Evolutionary conservation across 1,140 invertebrate species (phyloP).

Genomic region (Apolygus lucorum): DNA sequence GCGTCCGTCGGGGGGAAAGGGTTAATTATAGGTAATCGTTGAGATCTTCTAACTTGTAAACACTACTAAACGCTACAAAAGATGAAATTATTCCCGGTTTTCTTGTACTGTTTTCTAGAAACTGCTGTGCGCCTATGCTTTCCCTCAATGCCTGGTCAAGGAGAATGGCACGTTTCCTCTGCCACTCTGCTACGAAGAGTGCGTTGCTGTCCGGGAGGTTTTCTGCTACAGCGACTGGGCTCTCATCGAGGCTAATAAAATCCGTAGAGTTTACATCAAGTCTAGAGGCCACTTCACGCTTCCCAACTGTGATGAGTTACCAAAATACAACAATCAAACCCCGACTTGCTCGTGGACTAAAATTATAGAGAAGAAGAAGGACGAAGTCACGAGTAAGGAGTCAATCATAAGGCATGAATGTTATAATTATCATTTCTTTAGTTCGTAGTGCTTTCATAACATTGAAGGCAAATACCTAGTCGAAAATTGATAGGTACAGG

Average conservation of each 20-base stretch:
- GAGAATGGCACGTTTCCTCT: slow-evolving; percentile 47
- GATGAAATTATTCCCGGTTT: slow-evolving; percentile 24
- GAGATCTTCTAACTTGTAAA: no score
- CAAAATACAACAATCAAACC: slow-evolving; percentile 49
- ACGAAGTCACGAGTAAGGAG: slow-evolving; percentile 66
- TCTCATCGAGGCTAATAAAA: slow-evolving; percentile 79
- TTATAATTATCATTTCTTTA: slow-evolving; percentile 18
- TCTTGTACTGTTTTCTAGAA: no score
- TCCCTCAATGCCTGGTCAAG: slow-evolving; percentile 70
- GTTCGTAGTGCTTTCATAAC: slow-evolving; percentile 6
- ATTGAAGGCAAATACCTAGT: no score
- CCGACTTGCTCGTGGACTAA: slow-evolving; percentile 69
- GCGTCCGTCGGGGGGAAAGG: no score
- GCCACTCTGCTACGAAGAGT: slow-evolving; percentile 84
- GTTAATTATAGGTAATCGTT: background rate
- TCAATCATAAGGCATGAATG: no score
- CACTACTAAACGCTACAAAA: no score
- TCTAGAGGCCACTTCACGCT: slow-evolving; percentile 78
- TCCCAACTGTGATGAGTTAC: slow-evolving; percentile 73
- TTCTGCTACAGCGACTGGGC: slow-evolving; percentile 92
- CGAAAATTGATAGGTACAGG: no score
- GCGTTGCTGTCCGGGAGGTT: slow-evolving; percentile 75
- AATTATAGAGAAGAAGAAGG: slow-evolving; percentile 68
- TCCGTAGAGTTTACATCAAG: slow-evolving; percentile 62
- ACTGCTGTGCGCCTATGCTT: slow-evolving; percentile 83